phyloP scores from a whole-genome alignment of 2,797 vertebrate genomes.

The Acrossocheilus wenchowensis region DNA sequence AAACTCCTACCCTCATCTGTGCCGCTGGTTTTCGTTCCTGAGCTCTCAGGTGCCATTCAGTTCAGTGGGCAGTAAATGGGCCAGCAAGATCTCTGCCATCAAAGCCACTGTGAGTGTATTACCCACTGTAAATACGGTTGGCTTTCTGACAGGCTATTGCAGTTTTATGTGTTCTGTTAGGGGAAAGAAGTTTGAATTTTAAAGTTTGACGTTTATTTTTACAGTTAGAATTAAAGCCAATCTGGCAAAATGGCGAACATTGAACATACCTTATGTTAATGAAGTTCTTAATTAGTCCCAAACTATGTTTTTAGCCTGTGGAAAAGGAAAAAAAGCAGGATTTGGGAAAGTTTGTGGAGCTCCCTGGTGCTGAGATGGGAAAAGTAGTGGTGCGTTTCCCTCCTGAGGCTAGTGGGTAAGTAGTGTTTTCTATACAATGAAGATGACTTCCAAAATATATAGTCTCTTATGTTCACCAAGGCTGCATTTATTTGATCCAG shows the following conservation, averaged over 20 bases:
- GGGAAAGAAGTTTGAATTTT: too few relatives aligned
- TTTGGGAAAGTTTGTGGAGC: slow-evolving; percentile 96
- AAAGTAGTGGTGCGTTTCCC: slow-evolving; percentile 97
- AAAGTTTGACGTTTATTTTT: too few relatives aligned
- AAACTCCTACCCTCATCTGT: slow-evolving; percentile 82
- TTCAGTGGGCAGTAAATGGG: slow-evolving; percentile 84
- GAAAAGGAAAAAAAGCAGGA: slow-evolving; percentile 88
- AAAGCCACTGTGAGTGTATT: slow-evolving; percentile 62
- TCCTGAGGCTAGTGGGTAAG: slow-evolving; percentile 98
- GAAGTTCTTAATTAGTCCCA: slow-evolving; percentile 22
- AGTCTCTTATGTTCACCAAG: not conserved
- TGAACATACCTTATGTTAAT: not conserved
- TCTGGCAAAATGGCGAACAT: not conserved
- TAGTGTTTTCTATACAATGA: rapidly evolving
- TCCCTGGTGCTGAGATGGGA: slow-evolving; percentile 95
- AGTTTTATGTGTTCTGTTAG: not conserved
- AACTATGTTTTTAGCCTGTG: slow-evolving; percentile 74
- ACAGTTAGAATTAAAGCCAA: not conserved
- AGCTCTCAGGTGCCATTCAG: slow-evolving; percentile 85
- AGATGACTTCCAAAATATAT: not conserved
- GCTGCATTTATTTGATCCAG: not conserved
- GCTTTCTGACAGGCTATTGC: not conserved
- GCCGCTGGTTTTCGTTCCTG: slow-evolving; percentile 92
- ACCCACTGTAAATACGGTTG: not conserved
- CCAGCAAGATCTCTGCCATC: slow-evolving; percentile 56